Percentiles rank a stretch among this genome's conserved stretches.
Evolutionary conservation across 2,113 vertebrate species (phyloP).

Genomic region (Melanerpes aurifrons): DNA sequence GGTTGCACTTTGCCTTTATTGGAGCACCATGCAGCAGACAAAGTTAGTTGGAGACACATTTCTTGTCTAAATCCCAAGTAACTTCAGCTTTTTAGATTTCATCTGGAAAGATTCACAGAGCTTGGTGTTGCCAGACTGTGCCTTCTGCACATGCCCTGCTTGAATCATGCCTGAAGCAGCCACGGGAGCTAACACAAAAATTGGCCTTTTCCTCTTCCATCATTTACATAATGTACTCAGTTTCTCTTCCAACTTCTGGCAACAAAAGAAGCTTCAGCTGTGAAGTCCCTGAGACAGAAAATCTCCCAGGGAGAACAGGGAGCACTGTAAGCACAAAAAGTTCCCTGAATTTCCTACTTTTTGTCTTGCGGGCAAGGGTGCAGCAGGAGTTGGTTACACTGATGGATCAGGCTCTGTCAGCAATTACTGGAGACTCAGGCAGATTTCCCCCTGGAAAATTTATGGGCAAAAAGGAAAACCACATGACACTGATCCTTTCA

Average conservation of each 20-base stretch:
- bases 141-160: background rate
- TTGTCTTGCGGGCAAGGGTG: background rate
- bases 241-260: background rate
- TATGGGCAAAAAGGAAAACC: background rate
- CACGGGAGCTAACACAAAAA: background rate
- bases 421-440: background rate
- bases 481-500: background rate
- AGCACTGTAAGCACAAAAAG: background rate
- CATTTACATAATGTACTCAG: background rate
- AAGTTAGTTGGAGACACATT: background rate
- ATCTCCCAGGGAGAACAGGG: background rate
- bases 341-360: background rate
- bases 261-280: background rate
- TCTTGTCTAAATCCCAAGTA: background rate
- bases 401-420: background rate
- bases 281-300: background rate
- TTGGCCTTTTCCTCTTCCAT: background rate
- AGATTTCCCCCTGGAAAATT: background rate
- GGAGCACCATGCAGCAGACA: background rate
- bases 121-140: background rate
- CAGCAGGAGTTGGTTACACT: background rate
- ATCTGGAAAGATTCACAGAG: background rate
- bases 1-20: background rate
- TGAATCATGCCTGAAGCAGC: background rate
- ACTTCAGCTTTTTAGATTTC: background rate